Evolutionary conservation across 2,797 vertebrate species (phyloP), one percentile per base, ranked within the genome.

Genomic region (Megaceryle alcyon): DNA sequence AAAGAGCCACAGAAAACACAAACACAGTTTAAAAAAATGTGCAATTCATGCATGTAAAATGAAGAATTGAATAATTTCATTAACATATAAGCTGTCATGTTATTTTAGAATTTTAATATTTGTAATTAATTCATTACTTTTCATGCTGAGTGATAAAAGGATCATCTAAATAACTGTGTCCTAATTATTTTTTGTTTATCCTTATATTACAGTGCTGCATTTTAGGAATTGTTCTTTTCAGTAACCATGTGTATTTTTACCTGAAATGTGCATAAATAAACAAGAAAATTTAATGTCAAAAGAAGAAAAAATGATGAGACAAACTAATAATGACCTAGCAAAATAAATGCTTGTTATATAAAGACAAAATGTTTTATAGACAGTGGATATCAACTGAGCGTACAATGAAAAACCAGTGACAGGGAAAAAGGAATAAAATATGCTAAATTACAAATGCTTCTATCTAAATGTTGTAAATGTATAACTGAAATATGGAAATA

Each of bases 81-180:
- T 86, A 82, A 70, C 35, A 29, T 80, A 69, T 93, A 43, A 79
- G 14, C 39, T 79, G 65, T 61, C 56, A 65, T 48, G 46, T 37
- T 91, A 61, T 83, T 91, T 83, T 72, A 81, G 57, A 81, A 92
- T 91, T 89, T 35, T 78, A 86, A 48, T 91, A 39, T 69, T 90
- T 93, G 37, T 33, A 88, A 89, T 86, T 82, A 87, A 81, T 91
- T 91, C 33, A 72, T 95, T 94, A 59, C 25, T 81, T 63, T 82
- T 91, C 76, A 91, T 75, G 15, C 25, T 95, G 72, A 96, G 10
- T 25, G 28, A 80, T 83, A 80, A 85, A 87, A 92, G 57, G 26
- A 87, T 89, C 72, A 83, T 79, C 69, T 69, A 68, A 94, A 87
- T 76, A 5, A 56, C 35, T 79, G 29, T 88, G 44, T 78, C 49